phyloP scores from a whole-genome alignment of 2,113 vertebrate genomes.

The Callorhinus ursinus region DNA sequence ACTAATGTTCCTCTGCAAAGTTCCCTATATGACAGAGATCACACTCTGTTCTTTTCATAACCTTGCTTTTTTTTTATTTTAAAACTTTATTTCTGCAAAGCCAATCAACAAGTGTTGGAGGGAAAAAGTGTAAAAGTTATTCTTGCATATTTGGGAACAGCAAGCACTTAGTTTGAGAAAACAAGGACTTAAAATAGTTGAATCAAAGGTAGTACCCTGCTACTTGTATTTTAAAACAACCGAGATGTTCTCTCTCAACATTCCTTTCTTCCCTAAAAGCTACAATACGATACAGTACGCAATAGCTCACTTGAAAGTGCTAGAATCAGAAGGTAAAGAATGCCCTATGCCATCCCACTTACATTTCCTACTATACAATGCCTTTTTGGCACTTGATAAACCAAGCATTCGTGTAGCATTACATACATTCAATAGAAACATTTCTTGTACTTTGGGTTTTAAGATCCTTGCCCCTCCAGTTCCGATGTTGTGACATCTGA shows the following conservation, averaged over 20 bases:
- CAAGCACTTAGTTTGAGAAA: constrained; percentile 75
- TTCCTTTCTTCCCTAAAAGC: constrained; percentile 75
- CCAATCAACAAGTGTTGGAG: constrained; percentile 79
- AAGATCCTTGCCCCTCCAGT: constrained; percentile 93
- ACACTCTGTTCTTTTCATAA: neutral
- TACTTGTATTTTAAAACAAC: constrained; percentile 74
- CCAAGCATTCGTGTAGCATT: constrained; percentile 78
- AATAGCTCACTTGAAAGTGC: constrained; percentile 81
- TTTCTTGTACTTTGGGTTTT: constrained; percentile 77
- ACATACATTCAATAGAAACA: constrained; percentile 81
- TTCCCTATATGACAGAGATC: neutral
- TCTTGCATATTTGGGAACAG: constrained; percentile 80
- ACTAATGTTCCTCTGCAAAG: neutral
- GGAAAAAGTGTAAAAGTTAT: constrained; percentile 84
- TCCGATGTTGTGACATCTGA: constrained; percentile 93
- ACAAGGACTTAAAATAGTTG: constrained; percentile 74
- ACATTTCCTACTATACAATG: constrained; percentile 75
- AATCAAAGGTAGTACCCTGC: constrained; percentile 82
- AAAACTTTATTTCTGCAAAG: constrained; percentile 86
- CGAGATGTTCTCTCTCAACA: constrained; percentile 64
- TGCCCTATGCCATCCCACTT: constrained; percentile 71
- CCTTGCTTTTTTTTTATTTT: constrained; percentile 21
- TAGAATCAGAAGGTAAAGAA: constrained; percentile 77
- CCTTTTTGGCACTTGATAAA: constrained; percentile 68
- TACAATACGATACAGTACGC: constrained; percentile 82